Conservation (phyloP, 2,888 invertebrate species). For the Lycophotia porphyrea region DNA sequence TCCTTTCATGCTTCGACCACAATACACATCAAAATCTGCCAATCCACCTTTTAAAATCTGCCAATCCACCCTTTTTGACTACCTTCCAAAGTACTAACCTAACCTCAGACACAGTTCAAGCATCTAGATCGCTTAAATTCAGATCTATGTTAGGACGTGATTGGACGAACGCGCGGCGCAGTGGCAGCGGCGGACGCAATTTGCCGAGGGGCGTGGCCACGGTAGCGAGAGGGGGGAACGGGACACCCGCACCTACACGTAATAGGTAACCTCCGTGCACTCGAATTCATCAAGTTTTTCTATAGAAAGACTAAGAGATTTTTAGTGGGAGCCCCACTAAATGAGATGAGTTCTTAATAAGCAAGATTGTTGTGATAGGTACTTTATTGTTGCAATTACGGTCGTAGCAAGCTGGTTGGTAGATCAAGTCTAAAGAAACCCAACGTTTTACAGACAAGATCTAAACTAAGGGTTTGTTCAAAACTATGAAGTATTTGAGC, state of each 20-base stretch:
- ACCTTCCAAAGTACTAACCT: constrained; percentile 33
- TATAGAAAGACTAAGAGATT: constrained; percentile 44
- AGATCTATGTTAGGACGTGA: constrained; percentile 77
- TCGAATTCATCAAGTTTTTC: constrained; percentile 63
- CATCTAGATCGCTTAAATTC: constrained; percentile 78
- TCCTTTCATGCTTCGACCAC: not conserved
- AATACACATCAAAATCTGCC: not conserved
- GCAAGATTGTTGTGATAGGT: constrained; percentile 32
- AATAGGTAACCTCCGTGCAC: constrained; percentile 64
- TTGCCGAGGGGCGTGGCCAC: constrained; percentile 83
- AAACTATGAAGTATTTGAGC: not conserved
- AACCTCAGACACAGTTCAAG: constrained; percentile 55
- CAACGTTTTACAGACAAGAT: not conserved
- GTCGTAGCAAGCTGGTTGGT: not conserved
- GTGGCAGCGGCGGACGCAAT: constrained; percentile 79
- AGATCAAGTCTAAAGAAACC: constrained; percentile 19
- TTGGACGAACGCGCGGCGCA: constrained; percentile 84
- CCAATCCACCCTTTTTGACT: constrained; percentile 23
- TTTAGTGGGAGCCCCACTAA: constrained; percentile 37
- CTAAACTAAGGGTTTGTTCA: not conserved
- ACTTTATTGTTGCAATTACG: constrained; percentile 42
- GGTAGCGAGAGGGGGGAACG: constrained; percentile 74
- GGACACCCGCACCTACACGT: constrained; percentile 64
- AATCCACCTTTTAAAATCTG: constrained; percentile 23
- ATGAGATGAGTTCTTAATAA: constrained; percentile 50